Percentiles rank a stretch among this genome's conserved stretches.
Evolutionary conservation across 2,113 vertebrate species (phyloP).

Genomic region (Anolis sagrei): DNA sequence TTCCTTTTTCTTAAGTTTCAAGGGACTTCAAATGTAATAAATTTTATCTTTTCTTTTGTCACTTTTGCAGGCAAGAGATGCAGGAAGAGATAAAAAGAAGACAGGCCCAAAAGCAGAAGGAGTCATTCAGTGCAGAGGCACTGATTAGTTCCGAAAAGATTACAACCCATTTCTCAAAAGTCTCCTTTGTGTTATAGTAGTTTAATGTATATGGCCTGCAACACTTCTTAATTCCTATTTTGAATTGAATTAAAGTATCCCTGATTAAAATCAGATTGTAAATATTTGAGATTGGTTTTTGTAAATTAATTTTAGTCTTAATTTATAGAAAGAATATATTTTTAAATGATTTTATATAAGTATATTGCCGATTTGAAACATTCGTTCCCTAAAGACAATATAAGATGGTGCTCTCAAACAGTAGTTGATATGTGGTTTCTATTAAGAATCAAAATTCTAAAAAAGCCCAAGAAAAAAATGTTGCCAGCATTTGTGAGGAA

Average conservation of each 20-base stretch:
- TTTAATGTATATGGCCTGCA: not conserved
- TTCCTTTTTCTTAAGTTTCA: not conserved
- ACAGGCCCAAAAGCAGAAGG: constrained; percentile 18
- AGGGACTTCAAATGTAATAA: constrained; percentile 15
- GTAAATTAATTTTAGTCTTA: constrained; percentile 15
- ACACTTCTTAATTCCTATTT: not conserved
- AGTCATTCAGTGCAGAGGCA: constrained; percentile 25
- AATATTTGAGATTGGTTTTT: not conserved
- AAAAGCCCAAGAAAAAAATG: no score
- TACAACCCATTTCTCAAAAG: constrained; percentile 15
- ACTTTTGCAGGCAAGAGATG: constrained; percentile 15
- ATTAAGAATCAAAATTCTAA: no score
- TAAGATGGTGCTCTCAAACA: not conserved
- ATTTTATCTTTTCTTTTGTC: not conserved
- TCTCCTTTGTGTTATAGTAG: not conserved
- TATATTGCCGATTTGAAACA: constrained; percentile 9
- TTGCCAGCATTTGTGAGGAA: not conserved
- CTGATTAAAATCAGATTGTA: not conserved
- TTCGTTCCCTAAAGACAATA: not conserved
- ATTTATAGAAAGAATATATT: constrained; percentile 11
- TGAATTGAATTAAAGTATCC: not conserved
- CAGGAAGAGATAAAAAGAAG: constrained; percentile 34
- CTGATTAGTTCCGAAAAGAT: constrained; percentile 16
- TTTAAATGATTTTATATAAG: not conserved
- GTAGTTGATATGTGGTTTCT: not conserved